A percentile compares a stretch with the other conserved stretches of the same genome.
phyloP scores from a whole-genome alignment of 2,113 vertebrate genomes.

The Gallinago undulata region DNA sequence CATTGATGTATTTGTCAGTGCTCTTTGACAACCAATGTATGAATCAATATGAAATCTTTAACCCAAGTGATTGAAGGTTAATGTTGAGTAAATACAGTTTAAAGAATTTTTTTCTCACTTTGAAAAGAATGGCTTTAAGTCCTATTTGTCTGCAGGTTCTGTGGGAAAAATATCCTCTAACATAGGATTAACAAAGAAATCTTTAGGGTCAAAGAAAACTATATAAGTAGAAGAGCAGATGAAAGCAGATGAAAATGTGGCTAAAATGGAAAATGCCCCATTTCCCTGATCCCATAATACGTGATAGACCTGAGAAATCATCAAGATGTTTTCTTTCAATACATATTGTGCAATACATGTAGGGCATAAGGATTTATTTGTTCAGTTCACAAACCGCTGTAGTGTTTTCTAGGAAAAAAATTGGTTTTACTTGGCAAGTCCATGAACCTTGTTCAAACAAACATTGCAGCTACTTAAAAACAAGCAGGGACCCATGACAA shows the following conservation, averaged over 20 bases:
- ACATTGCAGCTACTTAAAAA: neutral
- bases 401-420: neutral
- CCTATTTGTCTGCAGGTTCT: neutral
- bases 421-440: neutral
- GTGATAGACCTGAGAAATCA: neutral
- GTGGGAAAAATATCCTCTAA: neutral
- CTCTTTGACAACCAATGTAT: neutral
- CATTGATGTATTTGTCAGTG: neutral
- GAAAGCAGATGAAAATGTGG: neutral
- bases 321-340: neutral
- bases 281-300: neutral
- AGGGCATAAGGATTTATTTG: neutral
- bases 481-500: neutral
- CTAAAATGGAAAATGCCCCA: neutral
- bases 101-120: neutral
- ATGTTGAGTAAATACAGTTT: neutral
- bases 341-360: neutral
- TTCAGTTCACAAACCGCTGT: neutral
- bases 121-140: neutral
- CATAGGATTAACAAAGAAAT: neutral
- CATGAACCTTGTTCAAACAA: neutral
- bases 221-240: neutral
- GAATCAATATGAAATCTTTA: neutral
- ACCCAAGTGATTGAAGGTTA: neutral
- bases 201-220: neutral